Evolutionary conservation across 2,888 invertebrate species (phyloP), one percentile per base, ranked within the genome.

Genomic region (Netelia fuscicornis): DNA sequence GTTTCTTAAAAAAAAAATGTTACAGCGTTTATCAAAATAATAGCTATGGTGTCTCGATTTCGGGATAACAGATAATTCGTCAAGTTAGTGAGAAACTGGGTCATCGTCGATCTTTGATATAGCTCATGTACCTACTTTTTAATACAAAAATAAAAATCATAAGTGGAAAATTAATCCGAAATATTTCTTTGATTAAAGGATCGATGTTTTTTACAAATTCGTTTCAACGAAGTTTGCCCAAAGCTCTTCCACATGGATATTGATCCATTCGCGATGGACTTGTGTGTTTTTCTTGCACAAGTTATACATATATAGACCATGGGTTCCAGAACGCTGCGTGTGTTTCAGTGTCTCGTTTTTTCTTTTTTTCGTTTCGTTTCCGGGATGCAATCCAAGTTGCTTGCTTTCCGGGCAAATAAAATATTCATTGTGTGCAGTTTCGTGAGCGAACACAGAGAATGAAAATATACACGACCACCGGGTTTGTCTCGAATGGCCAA

Each of bases 391-490:
- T 78, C 67, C 82, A 85, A 78, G 67, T 68, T 74, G 48, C 67
- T 68, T 74, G 81, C 82, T 85, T 85, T 82, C 79, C 85, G 71
- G 71, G 79, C 75, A 52, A 82, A 85, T 85, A 72, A 85, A 85
- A 85, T 85, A 85, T 85, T 85, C 85, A 85, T 75, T 72, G 82
- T 68, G 75, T 76, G 75, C 71, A 85, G 85, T 82, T 85, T 80
- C 82, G 82, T 58, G 79, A 75, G 75, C 42, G 65, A 75, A 62
- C 60, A 70, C 68, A 52, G 65, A 58, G 30, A 79, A 71, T 65
- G 42, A 79, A n/a, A 56, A 48, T 48, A 20, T 62, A 77, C 44
- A 42, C 68, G 71, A 72, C 72, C 71, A 62, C 67, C 44, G 44
- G 68, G 84, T 81, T 83, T 78, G 75, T 78, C 76, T 78, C 78